These are phyloP conservation scores for Melanogrammus aeglefinus DNA, from an alignment of 2,797 vertebrate species.

Conservation along the genomic window DNA sequence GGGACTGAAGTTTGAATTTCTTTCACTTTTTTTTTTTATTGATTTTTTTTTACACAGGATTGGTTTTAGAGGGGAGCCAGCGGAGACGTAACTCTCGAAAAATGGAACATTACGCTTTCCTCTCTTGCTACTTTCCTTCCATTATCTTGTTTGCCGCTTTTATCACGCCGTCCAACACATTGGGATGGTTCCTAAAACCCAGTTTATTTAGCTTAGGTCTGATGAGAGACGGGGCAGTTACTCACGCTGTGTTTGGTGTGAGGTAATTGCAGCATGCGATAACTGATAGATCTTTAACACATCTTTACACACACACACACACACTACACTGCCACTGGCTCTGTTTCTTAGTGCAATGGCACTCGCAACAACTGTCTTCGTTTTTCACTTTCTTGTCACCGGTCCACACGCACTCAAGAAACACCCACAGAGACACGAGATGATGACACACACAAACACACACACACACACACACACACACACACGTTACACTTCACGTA, in stretches of 20 bases:
- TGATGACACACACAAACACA: neutral
- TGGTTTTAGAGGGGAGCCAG: neutral
- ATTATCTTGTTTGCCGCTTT: slow-evolving; percentile 8
- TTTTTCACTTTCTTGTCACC: slow-evolving; percentile 3
- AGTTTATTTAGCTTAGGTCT: slow-evolving; percentile 11
- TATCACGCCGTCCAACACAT: neutral
- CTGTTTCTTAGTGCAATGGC: neutral
- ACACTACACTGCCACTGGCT: neutral
- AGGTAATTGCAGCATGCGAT: slow-evolving; percentile 2
- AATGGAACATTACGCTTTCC: neutral
- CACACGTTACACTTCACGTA: neutral
- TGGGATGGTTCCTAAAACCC: slow-evolving; percentile 7
- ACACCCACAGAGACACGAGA: neutral
- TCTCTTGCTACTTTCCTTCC: neutral
- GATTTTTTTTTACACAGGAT: neutral
- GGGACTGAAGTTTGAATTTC: neutral
- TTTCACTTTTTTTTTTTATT: neutral
- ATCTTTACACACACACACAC: slow-evolving; percentile 1
- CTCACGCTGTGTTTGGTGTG: neutral
- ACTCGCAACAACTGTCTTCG: neutral
- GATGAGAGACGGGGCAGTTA: neutral
- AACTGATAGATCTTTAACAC: slow-evolving; percentile 3
- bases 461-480: slow-evolving; percentile 5
- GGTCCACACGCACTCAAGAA: neutral
- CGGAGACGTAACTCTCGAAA: neutral